Evolutionary conservation across 1,140 invertebrate species (phyloP).

Genomic region (Polyergus mexicanus): DNA sequence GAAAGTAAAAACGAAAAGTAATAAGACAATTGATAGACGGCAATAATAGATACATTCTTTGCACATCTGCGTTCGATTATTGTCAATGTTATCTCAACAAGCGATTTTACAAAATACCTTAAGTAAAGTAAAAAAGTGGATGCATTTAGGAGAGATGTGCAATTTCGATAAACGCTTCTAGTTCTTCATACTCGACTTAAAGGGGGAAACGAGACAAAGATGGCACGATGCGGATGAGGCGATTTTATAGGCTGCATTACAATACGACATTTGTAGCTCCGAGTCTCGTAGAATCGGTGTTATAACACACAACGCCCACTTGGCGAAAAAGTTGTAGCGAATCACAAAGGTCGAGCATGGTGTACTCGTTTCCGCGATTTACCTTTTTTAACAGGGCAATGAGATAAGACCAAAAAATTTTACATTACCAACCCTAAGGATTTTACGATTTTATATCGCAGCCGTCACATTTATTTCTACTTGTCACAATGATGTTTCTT

Average conservation of each 20-base stretch:
- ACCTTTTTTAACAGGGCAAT: constrained; percentile 20
- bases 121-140: constrained; percentile 41
- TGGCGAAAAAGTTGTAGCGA: constrained; percentile 47
- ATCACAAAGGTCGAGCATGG: constrained; percentile 24
- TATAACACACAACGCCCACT: constrained; percentile 63
- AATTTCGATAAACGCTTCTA: constrained; percentile 66
- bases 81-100: not conserved
- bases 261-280: constrained; percentile 68
- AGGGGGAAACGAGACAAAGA: constrained; percentile 16
- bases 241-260: constrained; percentile 73
- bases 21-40: not conserved
- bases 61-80: too few species aligned
- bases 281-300: constrained; percentile 54
- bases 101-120: not conserved
- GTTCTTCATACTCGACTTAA: constrained; percentile 23
- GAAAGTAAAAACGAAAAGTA: not conserved
- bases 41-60: not conserved
- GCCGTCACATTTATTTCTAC: not conserved
- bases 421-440: not conserved
- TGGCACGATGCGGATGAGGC: constrained; percentile 68
- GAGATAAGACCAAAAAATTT: not conserved
- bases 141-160: constrained; percentile 66
- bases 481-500: not conserved
- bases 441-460: not conserved
- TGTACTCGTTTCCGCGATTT: constrained; percentile 30